Percentiles rank a stretch among this genome's conserved stretches.
phyloP scores from a whole-genome alignment of 2,888 invertebrate species.

The Agrochola lychnidis region DNA sequence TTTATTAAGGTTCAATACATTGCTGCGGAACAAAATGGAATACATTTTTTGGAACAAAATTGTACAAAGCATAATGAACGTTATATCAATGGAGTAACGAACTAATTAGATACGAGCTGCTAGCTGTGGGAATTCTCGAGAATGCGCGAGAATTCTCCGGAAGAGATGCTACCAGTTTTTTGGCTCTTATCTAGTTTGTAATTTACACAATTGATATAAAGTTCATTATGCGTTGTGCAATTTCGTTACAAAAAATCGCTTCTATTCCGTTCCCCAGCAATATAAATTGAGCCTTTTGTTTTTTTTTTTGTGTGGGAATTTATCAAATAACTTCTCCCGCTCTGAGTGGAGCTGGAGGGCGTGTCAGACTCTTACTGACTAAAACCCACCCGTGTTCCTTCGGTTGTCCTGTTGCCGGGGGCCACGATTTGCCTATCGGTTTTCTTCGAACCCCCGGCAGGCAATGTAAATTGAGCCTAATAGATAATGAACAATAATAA shows the following conservation, averaged over 20 bases:
- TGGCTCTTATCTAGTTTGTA: not conserved
- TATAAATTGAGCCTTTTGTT: not conserved
- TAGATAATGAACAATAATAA: conserved; percentile 36
- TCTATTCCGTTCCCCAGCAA: not conserved
- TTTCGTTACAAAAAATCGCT: not conserved
- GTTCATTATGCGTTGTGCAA: not conserved
- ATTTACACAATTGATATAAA: not conserved
- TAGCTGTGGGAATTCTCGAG: not conserved
- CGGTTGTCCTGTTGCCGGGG: no score
- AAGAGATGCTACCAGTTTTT: no score
- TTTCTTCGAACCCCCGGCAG: no score
- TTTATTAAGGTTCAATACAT: not conserved
- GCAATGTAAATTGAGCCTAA: not conserved
- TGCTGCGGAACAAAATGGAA: not conserved
- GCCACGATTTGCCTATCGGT: no score
- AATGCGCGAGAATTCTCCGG: not conserved
- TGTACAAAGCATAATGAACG: not conserved
- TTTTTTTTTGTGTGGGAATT: no score
- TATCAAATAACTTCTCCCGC: no score
- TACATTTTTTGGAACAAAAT: not conserved
- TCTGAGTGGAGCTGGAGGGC: no score
- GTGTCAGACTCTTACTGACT: no score
- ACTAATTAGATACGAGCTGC: not conserved
- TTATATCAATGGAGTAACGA: not conserved
- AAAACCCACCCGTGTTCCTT: no score